Evolutionary conservation across 2,797 vertebrate genomes (phyloP).

Genomic region (Poecile montanus): DNA sequence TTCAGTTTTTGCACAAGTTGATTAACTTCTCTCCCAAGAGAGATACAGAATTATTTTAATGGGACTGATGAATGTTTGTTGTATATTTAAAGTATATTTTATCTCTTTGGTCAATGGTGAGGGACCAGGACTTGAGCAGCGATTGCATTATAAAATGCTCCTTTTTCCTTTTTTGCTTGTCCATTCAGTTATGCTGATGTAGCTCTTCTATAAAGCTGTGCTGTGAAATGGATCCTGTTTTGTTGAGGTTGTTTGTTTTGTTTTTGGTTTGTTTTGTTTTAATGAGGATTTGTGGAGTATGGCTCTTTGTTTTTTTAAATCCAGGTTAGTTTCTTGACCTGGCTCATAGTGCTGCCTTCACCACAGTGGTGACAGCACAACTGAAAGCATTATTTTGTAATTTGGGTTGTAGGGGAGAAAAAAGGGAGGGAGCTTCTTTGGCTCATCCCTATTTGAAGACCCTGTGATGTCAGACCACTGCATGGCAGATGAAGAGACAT

Average conservation of each 20-base stretch:
- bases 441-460: not conserved
- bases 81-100: not conserved
- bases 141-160: not conserved
- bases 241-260: not conserved
- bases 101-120: not conserved
- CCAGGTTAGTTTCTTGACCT: not conserved
- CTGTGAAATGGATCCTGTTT: not conserved
- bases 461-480: not conserved
- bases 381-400: not conserved
- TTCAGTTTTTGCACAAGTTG: not conserved
- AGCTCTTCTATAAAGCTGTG: not conserved
- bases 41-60: not conserved
- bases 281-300: not conserved
- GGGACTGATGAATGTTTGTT: not conserved
- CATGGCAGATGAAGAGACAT: not conserved
- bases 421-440: not conserved
- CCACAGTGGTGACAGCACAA: not conserved
- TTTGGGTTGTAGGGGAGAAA: not conserved
- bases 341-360: not conserved
- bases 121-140: not conserved
- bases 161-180: not conserved
- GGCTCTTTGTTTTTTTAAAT: not conserved
- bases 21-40: not conserved
- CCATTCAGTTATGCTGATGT: not conserved
- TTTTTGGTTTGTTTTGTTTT: not conserved